Conservation (phyloP, 2,888 invertebrate genomes). For the Theodoxus fluviatilis region DNA sequence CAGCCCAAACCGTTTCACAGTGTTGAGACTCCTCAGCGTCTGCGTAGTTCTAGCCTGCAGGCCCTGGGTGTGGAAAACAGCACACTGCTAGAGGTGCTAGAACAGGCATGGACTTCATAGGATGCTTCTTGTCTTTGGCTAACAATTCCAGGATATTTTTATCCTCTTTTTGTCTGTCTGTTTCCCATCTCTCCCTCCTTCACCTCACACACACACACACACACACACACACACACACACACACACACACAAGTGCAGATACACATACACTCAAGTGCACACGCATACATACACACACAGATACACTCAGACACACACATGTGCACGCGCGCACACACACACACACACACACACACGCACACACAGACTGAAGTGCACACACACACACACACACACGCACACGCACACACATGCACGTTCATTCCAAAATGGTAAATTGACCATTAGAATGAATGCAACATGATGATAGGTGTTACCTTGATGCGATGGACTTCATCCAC, state of each 20-base stretch:
- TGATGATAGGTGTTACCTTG: slow-evolving; percentile 45
- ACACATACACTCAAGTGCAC: too few relatives aligned
- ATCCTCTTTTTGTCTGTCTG: not conserved
- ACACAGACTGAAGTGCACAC: slow-evolving; percentile 6
- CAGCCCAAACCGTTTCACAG: slow-evolving; percentile 52
- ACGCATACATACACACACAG: too few relatives aligned
- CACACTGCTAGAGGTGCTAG: not conserved
- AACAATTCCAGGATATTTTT: not conserved
- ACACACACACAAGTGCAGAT: too few relatives aligned
- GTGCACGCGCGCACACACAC: not conserved
- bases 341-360: slow-evolving; percentile 16
- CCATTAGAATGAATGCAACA: not conserved
- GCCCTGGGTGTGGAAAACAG: slow-evolving; percentile 38
- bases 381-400: slow-evolving; percentile 12
- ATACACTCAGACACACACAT: not conserved
- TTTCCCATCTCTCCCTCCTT: not conserved
- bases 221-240: too few relatives aligned
- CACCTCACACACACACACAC: not conserved
- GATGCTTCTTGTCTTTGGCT: not conserved
- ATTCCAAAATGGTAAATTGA: not conserved
- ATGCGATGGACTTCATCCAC: slow-evolving; percentile 63
- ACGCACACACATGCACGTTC: not conserved
- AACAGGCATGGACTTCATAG: not conserved
- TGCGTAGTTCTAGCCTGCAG: slow-evolving; percentile 53
- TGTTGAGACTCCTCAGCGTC: slow-evolving; percentile 49